Evolutionary conservation across 2,888 invertebrate genomes (phyloP).

Genomic region (Luperina testacea): DNA sequence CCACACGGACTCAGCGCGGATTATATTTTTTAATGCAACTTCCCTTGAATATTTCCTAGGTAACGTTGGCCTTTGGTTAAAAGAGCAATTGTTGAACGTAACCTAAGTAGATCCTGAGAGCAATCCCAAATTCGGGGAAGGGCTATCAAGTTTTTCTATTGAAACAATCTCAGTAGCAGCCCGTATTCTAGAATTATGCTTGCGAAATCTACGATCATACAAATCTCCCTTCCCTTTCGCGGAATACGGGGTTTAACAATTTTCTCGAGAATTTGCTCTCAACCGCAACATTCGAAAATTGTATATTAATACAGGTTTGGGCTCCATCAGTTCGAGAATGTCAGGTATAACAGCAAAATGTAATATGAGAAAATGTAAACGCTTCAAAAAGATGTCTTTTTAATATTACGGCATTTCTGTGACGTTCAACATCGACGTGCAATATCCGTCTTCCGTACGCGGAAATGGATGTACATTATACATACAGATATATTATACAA

Average conservation of each 20-base stretch:
- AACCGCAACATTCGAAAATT: not conserved
- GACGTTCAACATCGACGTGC: conserved; percentile 25
- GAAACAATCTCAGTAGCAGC: not conserved
- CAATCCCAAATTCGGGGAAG: too few species aligned
- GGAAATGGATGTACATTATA: conserved; percentile 42
- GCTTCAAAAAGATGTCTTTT: conserved; percentile 34
- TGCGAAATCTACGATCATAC: not conserved
- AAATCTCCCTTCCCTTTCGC: not conserved
- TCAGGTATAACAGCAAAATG: not conserved
- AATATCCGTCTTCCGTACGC: conserved; percentile 46
- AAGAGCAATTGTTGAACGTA: not conserved
- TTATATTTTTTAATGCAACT: not conserved
- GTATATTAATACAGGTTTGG: not conserved
- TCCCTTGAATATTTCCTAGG: too few species aligned
- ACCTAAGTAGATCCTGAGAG: not conserved
- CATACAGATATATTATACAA: not conserved
- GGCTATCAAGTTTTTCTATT: not conserved
- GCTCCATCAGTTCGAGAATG: not conserved
- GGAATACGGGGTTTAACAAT: not conserved
- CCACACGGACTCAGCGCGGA: not conserved
- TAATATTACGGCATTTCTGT: conserved; percentile 30
- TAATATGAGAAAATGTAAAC: not conserved
- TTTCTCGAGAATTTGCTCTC: not conserved
- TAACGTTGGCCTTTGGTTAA: not conserved
- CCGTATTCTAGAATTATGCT: not conserved